phyloP scores from a whole-genome alignment of 2,113 vertebrate species.

The Menura novaehollandiae region DNA sequence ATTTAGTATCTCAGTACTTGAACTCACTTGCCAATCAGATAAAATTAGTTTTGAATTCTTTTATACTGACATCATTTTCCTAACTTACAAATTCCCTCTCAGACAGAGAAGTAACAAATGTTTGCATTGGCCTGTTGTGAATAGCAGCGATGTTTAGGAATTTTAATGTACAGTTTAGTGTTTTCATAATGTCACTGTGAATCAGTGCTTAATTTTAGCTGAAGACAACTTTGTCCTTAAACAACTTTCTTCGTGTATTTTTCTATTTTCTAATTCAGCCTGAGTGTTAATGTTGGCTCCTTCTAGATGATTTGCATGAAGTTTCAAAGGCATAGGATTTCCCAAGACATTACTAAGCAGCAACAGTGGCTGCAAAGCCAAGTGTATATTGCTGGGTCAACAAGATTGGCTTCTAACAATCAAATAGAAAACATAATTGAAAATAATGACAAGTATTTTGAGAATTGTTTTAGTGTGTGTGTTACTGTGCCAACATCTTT shows the following conservation, averaged over 20 bases:
- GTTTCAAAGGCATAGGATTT: conserved; percentile 43
- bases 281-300: conserved; percentile 31
- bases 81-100: conserved; percentile 34
- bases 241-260: conserved; percentile 8
- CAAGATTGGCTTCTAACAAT: conserved; percentile 18
- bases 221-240: conserved; percentile 48
- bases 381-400: conserved; percentile 34
- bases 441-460: conserved; percentile 1
- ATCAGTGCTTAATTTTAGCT: conserved; percentile 40
- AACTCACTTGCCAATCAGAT: conserved; percentile 62
- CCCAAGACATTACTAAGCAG: conserved; percentile 32
- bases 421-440: conserved; percentile 16
- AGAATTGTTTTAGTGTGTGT: not conserved
- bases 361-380: conserved; percentile 7
- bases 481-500: not conserved
- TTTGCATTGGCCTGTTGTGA: conserved; percentile 57
- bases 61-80: conserved; percentile 56
- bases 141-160: conserved; percentile 39
- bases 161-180: conserved; percentile 45
- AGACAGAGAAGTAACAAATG: conserved; percentile 28
- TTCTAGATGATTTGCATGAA: not conserved
- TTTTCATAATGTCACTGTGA: conserved; percentile 50
- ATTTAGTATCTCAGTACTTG: conserved; percentile 54
- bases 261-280: conserved; percentile 53
- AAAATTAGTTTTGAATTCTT: conserved; percentile 62